phyloP scores from a whole-genome alignment of 2,888 invertebrate genomes.

The Liodrosophila aerea region DNA sequence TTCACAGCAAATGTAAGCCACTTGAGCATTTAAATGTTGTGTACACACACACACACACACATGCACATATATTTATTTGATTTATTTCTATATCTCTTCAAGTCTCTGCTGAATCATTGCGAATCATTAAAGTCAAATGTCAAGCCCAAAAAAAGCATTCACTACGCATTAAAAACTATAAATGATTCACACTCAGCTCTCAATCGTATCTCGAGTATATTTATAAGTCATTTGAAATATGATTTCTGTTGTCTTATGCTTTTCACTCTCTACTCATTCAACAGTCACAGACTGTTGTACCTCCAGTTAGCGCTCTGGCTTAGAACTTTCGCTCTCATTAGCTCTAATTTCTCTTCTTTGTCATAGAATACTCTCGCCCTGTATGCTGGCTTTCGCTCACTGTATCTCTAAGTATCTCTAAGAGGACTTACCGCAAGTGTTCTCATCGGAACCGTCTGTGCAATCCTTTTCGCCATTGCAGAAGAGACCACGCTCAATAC shows the following conservation, averaged over 20 bases:
- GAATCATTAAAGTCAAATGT: conserved; percentile 41
- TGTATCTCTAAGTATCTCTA: neutral
- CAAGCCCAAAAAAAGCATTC: neutral
- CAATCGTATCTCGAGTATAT: conserved; percentile 15
- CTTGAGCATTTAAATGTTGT: conserved; percentile 32
- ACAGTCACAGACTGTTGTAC: too few relatives aligned
- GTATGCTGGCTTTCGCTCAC: conserved; percentile 2
- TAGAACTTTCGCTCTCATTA: too few relatives aligned
- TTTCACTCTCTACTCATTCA: too few relatives aligned
- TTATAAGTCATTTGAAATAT: conserved; percentile 11
- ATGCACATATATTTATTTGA: neutral
- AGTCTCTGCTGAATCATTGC: conserved; percentile 35
- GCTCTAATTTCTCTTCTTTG: too few relatives aligned
- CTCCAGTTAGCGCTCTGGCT: too few relatives aligned
- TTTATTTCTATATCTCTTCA: conserved; percentile 7
- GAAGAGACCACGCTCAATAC: conserved; percentile 94
- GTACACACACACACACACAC: neutral
- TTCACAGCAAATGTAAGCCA: conserved; percentile 49
- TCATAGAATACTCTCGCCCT: conserved; percentile 17
- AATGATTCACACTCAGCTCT: conserved; percentile 22
- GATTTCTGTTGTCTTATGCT: too few relatives aligned
- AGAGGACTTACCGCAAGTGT: conserved; percentile 91
- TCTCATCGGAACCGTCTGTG: conserved; percentile 93
- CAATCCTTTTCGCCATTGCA: conserved; percentile 97
- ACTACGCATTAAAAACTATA: neutral